phyloP scores from a whole-genome alignment of 2,113 vertebrate species.

The Triplophysa dalaica region DNA sequence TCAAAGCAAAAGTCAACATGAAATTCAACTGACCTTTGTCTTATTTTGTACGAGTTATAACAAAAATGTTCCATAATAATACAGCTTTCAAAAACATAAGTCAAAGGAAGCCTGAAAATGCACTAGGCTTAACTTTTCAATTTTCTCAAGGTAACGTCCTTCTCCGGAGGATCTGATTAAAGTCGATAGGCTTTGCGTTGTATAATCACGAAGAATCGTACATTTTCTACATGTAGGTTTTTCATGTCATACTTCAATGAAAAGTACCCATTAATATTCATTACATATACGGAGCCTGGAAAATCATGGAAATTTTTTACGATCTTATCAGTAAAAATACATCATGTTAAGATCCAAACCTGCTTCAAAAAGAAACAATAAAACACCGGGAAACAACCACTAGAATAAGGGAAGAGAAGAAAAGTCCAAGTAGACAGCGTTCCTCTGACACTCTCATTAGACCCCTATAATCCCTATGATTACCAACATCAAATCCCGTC shows the following conservation, averaged over 20 bases:
- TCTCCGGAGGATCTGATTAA: conserved; percentile 18
- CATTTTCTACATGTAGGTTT: not conserved
- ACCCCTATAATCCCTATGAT: conserved; percentile 61
- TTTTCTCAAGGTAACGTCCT: conserved; percentile 25
- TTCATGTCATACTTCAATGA: not conserved
- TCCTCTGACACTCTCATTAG: conserved; percentile 73
- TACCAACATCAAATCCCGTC: conserved; percentile 59
- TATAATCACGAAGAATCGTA: conserved; percentile 35
- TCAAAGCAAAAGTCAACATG: too few species aligned
- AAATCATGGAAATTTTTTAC: too few species aligned
- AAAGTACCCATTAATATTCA: conserved; percentile 10
- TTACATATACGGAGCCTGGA: not conserved
- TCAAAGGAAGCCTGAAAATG: conserved; percentile 34
- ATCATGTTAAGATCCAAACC: not conserved
- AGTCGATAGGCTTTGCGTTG: conserved; percentile 2
- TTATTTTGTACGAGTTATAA: not conserved
- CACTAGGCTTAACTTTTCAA: conserved; percentile 23
- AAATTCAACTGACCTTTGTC: too few species aligned
- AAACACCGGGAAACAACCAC: not conserved
- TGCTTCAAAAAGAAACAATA: too few species aligned
- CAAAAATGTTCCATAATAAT: not conserved
- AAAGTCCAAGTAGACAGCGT: conserved; percentile 54
- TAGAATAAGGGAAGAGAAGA: not conserved
- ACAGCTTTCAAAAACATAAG: conserved; percentile 16
- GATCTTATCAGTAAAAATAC: too few species aligned